Conservation (phyloP, 2,113 vertebrate genomes). For the Ranitomeya imitator region DNA sequence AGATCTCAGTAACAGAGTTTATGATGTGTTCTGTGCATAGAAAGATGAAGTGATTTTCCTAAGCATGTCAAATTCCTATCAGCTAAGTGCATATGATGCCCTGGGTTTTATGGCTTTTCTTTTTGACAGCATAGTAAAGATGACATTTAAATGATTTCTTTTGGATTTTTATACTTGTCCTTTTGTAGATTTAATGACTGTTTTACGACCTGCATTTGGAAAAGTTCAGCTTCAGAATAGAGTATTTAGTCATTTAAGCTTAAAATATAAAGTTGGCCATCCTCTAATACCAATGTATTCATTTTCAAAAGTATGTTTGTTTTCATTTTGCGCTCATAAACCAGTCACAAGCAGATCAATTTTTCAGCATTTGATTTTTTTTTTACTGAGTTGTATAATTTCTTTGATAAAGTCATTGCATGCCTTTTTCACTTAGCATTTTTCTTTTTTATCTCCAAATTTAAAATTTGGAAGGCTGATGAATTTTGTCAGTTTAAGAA, state of each 20-base stretch:
- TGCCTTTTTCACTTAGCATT: neutral
- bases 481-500: slow-evolving; percentile 43
- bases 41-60: slow-evolving; percentile 36
- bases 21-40: slow-evolving; percentile 5
- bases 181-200: slow-evolving; percentile 32
- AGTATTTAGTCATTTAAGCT: neutral
- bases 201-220: slow-evolving; percentile 18
- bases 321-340: neutral
- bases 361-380: neutral
- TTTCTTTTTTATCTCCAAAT: slow-evolving; percentile 13
- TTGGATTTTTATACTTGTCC: neutral
- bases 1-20: neutral
- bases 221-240: neutral
- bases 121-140: slow-evolving; percentile 26
- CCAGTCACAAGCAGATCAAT: neutral
- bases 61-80: slow-evolving; percentile 20
- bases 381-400: slow-evolving; percentile 12
- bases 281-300: neutral
- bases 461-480: neutral
- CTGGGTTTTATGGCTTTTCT: neutral
- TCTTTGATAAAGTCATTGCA: neutral
- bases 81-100: slow-evolving; percentile 18
- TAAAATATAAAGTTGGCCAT: neutral
- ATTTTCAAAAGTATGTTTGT: neutral
- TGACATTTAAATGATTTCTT: slow-evolving; percentile 14